A percentile compares a stretch with the other conserved stretches of the same genome.
These are phyloP conservation scores for Cromileptes altivelis DNA, from an alignment of 2,113 vertebrate genomes.

Conservation along the genomic window DNA sequence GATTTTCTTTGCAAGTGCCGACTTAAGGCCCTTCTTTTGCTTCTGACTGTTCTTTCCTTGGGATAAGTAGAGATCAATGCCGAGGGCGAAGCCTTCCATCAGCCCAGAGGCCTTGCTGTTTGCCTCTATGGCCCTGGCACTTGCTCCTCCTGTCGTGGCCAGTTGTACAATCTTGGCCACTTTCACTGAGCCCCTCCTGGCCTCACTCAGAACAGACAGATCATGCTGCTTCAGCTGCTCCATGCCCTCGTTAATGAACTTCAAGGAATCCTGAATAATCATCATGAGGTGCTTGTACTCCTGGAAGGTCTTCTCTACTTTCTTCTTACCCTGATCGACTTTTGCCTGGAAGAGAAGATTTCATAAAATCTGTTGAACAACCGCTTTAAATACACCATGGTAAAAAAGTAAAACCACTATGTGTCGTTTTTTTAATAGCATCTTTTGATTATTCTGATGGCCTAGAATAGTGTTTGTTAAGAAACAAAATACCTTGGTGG, in stretches of 20 bases:
- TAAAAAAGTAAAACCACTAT: not conserved
- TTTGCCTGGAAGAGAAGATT: constrained; percentile 40
- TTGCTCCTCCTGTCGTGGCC: fast-evolving
- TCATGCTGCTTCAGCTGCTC: constrained; percentile 15
- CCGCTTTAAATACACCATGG: not conserved
- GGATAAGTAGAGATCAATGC: constrained; percentile 37
- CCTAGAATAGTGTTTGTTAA: not conserved
- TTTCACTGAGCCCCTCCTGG: not conserved
- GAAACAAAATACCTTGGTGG: not conserved
- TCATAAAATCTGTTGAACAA: not conserved
- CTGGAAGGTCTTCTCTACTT: constrained; percentile 38
- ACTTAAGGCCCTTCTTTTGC: constrained; percentile 47
- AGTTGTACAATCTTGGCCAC: not conserved
- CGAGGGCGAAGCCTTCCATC: constrained; percentile 42
- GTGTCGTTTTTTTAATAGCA: not conserved
- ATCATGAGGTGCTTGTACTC: constrained; percentile 6
- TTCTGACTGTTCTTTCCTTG: constrained; percentile 38
- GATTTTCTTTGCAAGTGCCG: constrained; percentile 51
- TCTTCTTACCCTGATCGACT: constrained; percentile 43
- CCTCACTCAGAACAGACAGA: not conserved
- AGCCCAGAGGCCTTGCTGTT: not conserved
- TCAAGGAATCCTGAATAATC: constrained; percentile 30
- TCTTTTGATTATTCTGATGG: not conserved
- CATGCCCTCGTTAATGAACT: constrained; percentile 44
- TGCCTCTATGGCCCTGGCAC: not conserved